Conservation (phyloP, 2,113 vertebrate genomes). For the Hystrix brachyura region DNA sequence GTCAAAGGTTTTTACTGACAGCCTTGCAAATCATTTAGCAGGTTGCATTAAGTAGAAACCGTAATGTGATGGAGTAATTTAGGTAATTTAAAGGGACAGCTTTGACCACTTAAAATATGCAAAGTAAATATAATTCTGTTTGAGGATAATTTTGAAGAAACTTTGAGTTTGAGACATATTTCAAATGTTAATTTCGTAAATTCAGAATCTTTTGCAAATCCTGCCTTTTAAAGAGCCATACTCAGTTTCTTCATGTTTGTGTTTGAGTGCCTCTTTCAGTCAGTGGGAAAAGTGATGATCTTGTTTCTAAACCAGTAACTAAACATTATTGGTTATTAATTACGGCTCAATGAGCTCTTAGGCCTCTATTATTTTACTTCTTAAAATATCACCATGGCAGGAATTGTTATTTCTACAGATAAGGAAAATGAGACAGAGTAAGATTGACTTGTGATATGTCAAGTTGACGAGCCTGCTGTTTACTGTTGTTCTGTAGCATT, state of each 20-base stretch:
- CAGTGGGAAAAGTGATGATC: background rate
- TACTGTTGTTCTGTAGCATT: background rate
- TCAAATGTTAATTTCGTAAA: conserved; percentile 15
- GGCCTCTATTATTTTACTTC: conserved; percentile 6
- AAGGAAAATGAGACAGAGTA: background rate
- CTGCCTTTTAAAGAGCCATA: background rate
- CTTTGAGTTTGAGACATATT: background rate
- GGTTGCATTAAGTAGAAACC: conserved; percentile 20
- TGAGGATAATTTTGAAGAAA: conserved; percentile 21
- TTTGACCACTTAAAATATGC: background rate
- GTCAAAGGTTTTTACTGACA: background rate
- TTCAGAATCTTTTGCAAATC: background rate
- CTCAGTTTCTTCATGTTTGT: background rate
- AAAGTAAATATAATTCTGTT: conserved; percentile 3
- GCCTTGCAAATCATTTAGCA: background rate
- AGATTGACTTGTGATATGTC: background rate
- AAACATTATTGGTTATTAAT: conserved; percentile 22
- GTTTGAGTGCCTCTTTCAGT: background rate
- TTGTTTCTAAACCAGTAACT: background rate
- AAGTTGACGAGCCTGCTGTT: background rate
- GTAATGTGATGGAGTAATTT: background rate
- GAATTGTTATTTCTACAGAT: conserved; percentile 22
- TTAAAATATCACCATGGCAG: background rate
- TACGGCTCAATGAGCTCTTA: background rate
- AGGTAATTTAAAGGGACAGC: conserved; percentile 24